phyloP scores from a whole-genome alignment of 2,113 vertebrate genomes.

The Seriola quinqueradiata region DNA sequence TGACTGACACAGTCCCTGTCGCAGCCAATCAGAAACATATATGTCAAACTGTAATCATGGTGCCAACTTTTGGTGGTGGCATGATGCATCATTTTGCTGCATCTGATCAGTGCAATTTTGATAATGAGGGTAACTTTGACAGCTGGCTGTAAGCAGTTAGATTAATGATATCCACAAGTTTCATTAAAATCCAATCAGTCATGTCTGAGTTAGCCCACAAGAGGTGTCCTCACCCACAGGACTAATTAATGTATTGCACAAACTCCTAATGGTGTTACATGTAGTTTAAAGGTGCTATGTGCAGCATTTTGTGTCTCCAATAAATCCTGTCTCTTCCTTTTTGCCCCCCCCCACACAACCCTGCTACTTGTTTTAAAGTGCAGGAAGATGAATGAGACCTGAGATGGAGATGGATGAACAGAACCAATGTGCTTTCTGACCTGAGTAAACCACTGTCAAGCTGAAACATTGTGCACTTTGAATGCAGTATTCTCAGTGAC shows the following conservation, averaged over 20 bases:
- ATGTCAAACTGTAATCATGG: conserved; percentile 14
- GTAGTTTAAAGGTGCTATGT: conserved; percentile 1
- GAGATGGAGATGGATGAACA: background rate
- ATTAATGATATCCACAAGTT: conserved; percentile 46
- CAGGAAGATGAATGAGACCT: background rate
- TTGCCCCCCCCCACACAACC: background rate
- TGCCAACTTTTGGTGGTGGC: background rate
- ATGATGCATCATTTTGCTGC: conserved; percentile 13
- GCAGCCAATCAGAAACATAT: conserved; percentile 2
- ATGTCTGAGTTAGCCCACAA: conserved; percentile 42
- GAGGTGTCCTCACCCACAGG: conserved; percentile 33
- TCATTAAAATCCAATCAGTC: conserved; percentile 69
- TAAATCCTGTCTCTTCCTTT: conserved; percentile 10
- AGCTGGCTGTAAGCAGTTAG: conserved; percentile 23
- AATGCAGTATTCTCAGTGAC: background rate
- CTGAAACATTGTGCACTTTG: background rate
- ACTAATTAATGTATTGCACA: conserved; percentile 27
- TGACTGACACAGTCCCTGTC: background rate
- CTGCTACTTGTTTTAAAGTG: background rate
- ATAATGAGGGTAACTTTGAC: conserved; percentile 38
- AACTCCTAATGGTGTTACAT: conserved; percentile 6
- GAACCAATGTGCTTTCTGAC: background rate
- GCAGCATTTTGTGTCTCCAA: conserved; percentile 5
- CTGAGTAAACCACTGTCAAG: background rate
- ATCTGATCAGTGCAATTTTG: conserved; percentile 20